phyloP scores from a whole-genome alignment of 2,797 vertebrate genomes.

The Lycodopsis pacificus region DNA sequence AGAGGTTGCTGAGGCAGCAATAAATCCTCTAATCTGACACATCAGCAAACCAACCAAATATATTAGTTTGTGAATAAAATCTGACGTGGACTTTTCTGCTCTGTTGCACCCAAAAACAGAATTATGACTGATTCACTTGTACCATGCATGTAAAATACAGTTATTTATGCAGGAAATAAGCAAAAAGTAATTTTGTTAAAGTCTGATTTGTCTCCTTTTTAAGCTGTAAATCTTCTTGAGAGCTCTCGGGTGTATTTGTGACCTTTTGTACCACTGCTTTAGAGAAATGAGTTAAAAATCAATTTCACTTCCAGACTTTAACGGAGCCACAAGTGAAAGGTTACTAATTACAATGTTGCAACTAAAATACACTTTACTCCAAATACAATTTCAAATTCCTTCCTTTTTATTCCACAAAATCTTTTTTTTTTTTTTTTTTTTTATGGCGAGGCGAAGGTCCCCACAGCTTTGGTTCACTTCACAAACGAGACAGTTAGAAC shows the following conservation, averaged over 20 bases:
- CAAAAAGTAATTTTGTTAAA: background rate
- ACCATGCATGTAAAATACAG: background rate
- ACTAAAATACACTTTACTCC: background rate
- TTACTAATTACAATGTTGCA: background rate
- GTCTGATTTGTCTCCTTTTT: too few species aligned
- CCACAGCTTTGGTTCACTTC: conserved; percentile 21
- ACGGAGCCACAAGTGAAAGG: background rate
- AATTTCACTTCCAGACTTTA: background rate
- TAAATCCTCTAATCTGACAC: background rate
- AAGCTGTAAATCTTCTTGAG: background rate
- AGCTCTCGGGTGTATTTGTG: background rate
- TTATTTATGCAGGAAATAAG: background rate
- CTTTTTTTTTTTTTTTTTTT: too few species aligned
- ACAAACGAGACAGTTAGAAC: conserved; percentile 13
- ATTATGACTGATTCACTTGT: fast-evolving
- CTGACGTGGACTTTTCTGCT: background rate
- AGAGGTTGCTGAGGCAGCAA: background rate
- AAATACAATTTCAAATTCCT: background rate
- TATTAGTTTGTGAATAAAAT: background rate
- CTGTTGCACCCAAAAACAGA: background rate
- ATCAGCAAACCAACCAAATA: background rate
- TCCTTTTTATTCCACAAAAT: background rate
- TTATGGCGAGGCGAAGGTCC: background rate
- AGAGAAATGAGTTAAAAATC: background rate
- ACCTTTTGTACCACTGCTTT: too few species aligned